phyloP scores from a whole-genome alignment of 35 echinoderm and acorn worm genomes.

The Lytechinus variegatus region DNA sequence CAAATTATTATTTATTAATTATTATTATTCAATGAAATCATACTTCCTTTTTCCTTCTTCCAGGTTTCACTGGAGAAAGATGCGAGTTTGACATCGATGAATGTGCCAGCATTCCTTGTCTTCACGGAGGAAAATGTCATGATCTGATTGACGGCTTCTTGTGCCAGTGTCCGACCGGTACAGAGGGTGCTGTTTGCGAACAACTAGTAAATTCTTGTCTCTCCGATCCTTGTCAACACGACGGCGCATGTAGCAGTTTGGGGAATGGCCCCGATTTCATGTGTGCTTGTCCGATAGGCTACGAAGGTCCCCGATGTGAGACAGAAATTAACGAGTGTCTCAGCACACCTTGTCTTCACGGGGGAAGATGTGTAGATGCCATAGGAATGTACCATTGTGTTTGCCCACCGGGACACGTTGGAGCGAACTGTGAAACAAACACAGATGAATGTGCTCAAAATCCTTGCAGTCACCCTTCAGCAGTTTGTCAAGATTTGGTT shows the following conservation, averaged over 20 bases:
- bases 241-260: constrained; percentile 51
- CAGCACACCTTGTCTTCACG: constrained; percentile 38
- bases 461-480: constrained; percentile 28
- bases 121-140: constrained; percentile 71
- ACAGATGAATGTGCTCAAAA: constrained; percentile 36
- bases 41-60: constrained; percentile 14
- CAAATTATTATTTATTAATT: too few relatives aligned
- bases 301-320: constrained; percentile 52
- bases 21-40: too few relatives aligned
- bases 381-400: constrained; percentile 37
- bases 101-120: constrained; percentile 63
- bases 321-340: constrained; percentile 44
- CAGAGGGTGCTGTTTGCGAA: constrained; percentile 48
- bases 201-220: constrained; percentile 31
- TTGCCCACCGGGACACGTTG: constrained; percentile 14
- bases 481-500: constrained; percentile 16
- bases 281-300: constrained; percentile 45
- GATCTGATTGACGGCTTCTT: constrained; percentile 63
- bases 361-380: constrained; percentile 43
- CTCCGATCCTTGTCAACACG: constrained; percentile 60
- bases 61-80: constrained; percentile 68
- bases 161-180: constrained; percentile 60
- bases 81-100: constrained; percentile 71
- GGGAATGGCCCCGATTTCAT: constrained; percentile 24
- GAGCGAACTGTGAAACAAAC: constrained; percentile 31